A percentile compares a stretch with the other conserved stretches of the same genome.
Evolutionary conservation across 2,113 vertebrate genomes (phyloP).

Genomic region (Megaleporinus macrocephalus): DNA sequence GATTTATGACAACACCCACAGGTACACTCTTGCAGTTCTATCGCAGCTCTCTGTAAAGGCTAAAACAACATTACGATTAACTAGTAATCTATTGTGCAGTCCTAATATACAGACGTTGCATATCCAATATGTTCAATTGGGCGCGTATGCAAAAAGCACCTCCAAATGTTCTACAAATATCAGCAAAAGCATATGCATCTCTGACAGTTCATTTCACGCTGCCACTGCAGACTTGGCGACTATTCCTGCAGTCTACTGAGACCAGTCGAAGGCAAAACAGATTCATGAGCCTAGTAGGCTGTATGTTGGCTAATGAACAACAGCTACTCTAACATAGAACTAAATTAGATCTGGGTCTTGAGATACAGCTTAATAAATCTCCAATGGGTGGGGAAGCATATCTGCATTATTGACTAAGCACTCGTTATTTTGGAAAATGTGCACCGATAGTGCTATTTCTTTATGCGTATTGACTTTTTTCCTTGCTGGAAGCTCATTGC

Average conservation of each 20-base stretch:
- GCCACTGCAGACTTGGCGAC: neutral
- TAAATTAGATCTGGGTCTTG: constrained; percentile 39
- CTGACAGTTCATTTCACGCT: neutral
- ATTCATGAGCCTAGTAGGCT: constrained; percentile 36
- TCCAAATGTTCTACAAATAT: neutral
- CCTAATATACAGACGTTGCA: neutral
- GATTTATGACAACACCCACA: no score
- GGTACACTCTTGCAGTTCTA: neutral
- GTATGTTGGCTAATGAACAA: constrained; percentile 50
- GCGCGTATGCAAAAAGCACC: neutral
- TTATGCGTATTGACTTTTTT: constrained; percentile 39
- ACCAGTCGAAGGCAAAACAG: constrained; percentile 22
- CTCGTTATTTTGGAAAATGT: constrained; percentile 53
- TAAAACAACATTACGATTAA: no score
- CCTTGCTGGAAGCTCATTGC: constrained; percentile 29
- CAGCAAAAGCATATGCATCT: neutral
- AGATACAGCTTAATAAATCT: constrained; percentile 45
- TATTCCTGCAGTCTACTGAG: constrained; percentile 11
- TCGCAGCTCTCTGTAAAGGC: neutral
- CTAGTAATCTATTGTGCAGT: no score
- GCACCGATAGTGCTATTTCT: constrained; percentile 29
- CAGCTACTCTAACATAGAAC: constrained; percentile 2
- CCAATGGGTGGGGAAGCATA: constrained; percentile 35
- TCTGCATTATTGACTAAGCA: constrained; percentile 46
- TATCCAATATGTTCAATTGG: neutral